Evolutionary conservation across 2,888 invertebrate species (phyloP), one percentile per base, ranked within the genome.

Genomic region (Chironomus tentans): DNA sequence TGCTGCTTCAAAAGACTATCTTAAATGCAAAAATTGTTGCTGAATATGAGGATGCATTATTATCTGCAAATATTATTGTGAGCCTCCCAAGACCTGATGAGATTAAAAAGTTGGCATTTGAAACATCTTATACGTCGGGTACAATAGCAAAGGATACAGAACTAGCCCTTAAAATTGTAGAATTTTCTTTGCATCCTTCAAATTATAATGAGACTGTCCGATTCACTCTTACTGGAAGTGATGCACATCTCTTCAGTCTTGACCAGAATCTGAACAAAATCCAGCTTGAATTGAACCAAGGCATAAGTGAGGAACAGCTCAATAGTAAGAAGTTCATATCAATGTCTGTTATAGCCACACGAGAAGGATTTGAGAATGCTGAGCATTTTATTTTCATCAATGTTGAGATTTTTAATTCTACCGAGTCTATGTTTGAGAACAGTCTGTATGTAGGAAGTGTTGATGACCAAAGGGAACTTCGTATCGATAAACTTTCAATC

Each of bases 291-390:
- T 1, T 56, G 18, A 15, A 18, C 0, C 50, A 77, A 0, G 76
- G 75, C 15, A 78, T 79, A 65, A 76, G 75, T 21, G 24, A 77
- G 28, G 76, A 75, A 0, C 62, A 77, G 0, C 72, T 78, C 38
- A 61, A 47, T 3, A 70, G 77, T 7, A 56, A 77, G 13, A 76
- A 68, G 10, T 78, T 77, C 61, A 10, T 80, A 12, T 78, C 77
- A 15, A 13, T 80, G 5, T 75, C 77, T 5, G 22, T 80, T 6
- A 73, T 65, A 10, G 80, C 80, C 0, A 77, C 76, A 21, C 75
- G 78, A 61, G 74, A 77, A 13, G 76, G 76, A n/a, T 68, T 77
- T 24, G 46, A 28, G 47, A 74, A 48, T 7, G 76, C 73, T 28
- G 68, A 65, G 76, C 72, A 15, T 38, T 77, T 21, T 56, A 73